Evolutionary conservation across 2,113 vertebrate genomes (phyloP).

Genomic region (Parus major): DNA sequence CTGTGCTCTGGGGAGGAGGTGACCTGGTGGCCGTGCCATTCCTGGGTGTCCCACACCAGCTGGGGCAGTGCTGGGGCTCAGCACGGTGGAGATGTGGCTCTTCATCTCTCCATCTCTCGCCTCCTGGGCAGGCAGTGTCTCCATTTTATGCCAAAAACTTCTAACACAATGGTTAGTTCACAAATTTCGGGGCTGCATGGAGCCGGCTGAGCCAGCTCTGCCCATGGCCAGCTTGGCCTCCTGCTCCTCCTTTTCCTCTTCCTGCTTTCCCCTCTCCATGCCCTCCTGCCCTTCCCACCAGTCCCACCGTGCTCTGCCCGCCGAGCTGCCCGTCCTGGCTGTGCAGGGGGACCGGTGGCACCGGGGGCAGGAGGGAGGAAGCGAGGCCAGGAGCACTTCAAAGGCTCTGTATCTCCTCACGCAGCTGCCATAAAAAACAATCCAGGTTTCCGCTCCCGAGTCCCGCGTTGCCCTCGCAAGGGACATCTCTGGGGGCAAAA

Average conservation of each 20-base stretch:
- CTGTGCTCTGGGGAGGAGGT: not conserved
- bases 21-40: rapidly evolving
- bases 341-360: not conserved
- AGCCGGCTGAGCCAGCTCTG: not conserved
- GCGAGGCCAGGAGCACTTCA: constrained; percentile 3
- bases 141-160: not conserved
- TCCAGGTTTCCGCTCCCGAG: constrained; percentile 58
- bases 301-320: not conserved
- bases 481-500: constrained; percentile 62
- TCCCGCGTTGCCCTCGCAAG: constrained; percentile 49
- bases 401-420: constrained; percentile 51
- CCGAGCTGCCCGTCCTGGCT: not conserved
- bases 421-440: constrained; percentile 62
- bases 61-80: not conserved
- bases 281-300: not conserved
- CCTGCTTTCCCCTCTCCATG: rapidly evolving
- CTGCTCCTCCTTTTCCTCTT: not conserved
- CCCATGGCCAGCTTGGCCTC: not conserved
- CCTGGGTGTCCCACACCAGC: rapidly evolving
- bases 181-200: rapidly evolving
- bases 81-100: rapidly evolving
- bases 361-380: not conserved
- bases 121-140: not conserved
- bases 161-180: not conserved
- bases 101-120: not conserved